phyloP scores from a whole-genome alignment of 2,888 invertebrate species.

The Epirrhoe tristata region DNA sequence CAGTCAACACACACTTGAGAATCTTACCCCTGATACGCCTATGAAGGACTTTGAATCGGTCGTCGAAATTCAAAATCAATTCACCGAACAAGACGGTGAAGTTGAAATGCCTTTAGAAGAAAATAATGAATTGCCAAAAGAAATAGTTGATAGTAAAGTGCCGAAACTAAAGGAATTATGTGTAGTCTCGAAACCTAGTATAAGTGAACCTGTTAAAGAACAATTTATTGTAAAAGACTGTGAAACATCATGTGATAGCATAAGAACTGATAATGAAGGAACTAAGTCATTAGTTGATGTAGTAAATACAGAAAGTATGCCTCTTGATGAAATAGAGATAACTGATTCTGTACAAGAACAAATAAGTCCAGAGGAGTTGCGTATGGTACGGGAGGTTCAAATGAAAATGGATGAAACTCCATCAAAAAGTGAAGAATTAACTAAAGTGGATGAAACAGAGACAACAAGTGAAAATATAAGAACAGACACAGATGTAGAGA shows the following conservation, averaged over 20 bases:
- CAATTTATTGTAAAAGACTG: constrained; percentile 77
- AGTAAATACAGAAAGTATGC: constrained; percentile 49
- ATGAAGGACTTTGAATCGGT: constrained; percentile 67
- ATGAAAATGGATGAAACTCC: constrained; percentile 18
- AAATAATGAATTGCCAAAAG: constrained; percentile 73
- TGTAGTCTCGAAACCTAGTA: constrained; percentile 75
- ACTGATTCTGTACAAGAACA: constrained; percentile 48
- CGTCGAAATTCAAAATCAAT: constrained; percentile 51
- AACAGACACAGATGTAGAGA: constrained; percentile 31
- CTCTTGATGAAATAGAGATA: constrained; percentile 53
- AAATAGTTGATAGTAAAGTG: constrained; percentile 70
- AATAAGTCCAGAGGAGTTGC: constrained; percentile 22
- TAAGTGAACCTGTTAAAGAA: constrained; percentile 68
- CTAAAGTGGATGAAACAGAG: constrained; percentile 27
- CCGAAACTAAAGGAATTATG: constrained; percentile 76
- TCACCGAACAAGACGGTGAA: constrained; percentile 32
- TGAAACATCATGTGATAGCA: constrained; percentile 75
- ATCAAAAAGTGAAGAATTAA: constrained; percentile 34
- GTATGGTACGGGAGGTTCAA: constrained; percentile 20
- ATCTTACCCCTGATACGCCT: constrained; percentile 77
- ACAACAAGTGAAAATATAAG: constrained; percentile 29
- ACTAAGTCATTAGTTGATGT: constrained; percentile 79
- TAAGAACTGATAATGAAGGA: constrained; percentile 73
- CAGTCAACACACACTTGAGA: constrained; percentile 78
- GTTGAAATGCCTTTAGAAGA: constrained; percentile 44